Conservation (phyloP, 2,797 vertebrate species). For the Natrix natrix region DNA sequence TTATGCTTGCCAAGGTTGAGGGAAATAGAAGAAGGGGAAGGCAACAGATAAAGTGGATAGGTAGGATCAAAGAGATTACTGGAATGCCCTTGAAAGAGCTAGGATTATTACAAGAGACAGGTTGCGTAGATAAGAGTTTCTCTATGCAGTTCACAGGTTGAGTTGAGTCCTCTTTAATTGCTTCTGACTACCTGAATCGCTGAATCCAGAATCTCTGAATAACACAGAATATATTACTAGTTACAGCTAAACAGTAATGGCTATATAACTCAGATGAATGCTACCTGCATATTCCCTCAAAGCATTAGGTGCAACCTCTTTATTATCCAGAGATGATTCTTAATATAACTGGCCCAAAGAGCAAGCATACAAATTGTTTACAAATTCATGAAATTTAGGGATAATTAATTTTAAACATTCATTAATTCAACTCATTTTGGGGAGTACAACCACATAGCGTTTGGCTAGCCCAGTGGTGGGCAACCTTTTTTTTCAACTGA, state of each 20-base stretch:
- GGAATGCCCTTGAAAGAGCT: background rate
- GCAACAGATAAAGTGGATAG: background rate
- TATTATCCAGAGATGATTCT: background rate
- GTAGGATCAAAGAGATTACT: background rate
- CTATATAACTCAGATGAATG: background rate
- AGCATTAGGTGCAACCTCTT: background rate
- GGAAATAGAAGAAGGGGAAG: background rate
- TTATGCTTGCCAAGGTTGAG: background rate
- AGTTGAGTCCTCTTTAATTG: background rate
- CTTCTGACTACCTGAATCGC: background rate
- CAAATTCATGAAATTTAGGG: background rate
- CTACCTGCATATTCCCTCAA: background rate
- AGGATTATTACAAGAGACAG: background rate
- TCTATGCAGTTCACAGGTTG: background rate
- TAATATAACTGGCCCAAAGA: background rate
- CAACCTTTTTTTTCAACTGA: too few species aligned
- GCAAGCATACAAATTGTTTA: background rate
- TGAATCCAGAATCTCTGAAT: background rate
- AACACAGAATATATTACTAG: background rate
- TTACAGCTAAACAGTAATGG: background rate
- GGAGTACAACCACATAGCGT: background rate
- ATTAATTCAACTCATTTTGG: background rate
- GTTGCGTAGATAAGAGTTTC: background rate
- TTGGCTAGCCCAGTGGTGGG: background rate
- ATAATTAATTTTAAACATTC: background rate